These are phyloP conservation scores for Xenops minutus DNA, from an alignment of 2,797 vertebrate species.

Conservation along the genomic window DNA sequence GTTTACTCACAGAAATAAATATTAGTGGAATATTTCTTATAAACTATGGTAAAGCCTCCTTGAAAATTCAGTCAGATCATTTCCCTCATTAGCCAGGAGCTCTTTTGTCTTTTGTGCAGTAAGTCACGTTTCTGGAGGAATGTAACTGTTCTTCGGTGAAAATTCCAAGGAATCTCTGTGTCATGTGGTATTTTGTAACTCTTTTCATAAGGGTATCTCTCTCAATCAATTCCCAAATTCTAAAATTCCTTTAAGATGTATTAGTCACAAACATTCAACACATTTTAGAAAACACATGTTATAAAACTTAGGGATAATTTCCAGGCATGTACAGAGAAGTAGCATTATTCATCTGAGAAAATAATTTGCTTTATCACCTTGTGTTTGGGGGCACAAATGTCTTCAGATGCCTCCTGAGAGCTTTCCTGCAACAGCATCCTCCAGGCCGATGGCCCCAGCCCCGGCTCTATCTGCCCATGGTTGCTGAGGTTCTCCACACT, in stretches of 20 bases:
- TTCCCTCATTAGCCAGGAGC: background rate
- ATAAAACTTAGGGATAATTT: background rate
- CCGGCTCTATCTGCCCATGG: background rate
- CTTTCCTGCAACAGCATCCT: background rate
- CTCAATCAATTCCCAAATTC: background rate
- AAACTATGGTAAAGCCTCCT: background rate
- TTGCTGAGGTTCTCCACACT: accelerated
- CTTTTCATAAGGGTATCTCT: background rate
- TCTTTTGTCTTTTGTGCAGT: background rate
- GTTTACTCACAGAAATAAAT: background rate
- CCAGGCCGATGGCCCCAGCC: background rate
- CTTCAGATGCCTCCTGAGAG: background rate
- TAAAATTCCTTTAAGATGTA: background rate
- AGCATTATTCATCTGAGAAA: background rate
- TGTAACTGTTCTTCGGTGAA: background rate
- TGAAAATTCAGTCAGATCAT: background rate
- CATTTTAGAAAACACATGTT: background rate
- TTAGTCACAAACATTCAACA: background rate
- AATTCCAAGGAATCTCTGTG: background rate
- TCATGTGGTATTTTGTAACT: background rate
- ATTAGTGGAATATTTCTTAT: background rate
- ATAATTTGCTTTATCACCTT: background rate
- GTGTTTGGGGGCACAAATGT: background rate
- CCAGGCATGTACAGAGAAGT: background rate
- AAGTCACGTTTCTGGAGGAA: background rate